Base-by-base conservation (phyloP, 1,140 invertebrate species). In the Trichonephila inaurata region DNA sequence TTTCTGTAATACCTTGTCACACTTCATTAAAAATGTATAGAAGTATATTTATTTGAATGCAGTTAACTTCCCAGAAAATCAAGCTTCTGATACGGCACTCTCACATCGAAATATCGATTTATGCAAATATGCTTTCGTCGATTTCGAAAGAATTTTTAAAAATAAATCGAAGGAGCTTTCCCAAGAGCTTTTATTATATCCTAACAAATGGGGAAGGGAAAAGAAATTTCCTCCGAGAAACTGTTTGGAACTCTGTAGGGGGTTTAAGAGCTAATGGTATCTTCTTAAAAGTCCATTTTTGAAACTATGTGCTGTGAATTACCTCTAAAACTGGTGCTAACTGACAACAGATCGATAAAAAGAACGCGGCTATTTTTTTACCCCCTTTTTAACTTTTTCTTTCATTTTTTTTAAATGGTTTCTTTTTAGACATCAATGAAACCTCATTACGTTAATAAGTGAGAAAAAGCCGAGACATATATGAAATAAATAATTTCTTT, bases 211-310 rank as follows among this genome's bases (percentile, higher is more conserved):
- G 16, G 16, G 16, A 4, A 33, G 28, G 69, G 5, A 18, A 72
- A 72, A 5, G 24, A 69, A 66, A 6, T 77, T 77, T 40, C 1
- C 3, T 28, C 72, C 3, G 16, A 19, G 28, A 77, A 33, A 40
- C 14, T 7, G 4, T 16, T 40, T 77, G 2, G 10, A 28, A 33
- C 28, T 77, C 16, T 18, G 18, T n/a, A 3, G 16, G 12, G n/a
- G 28, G 72, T 18, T 77, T 77, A 77, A 77, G 72, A 40, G 72
- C 72, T 77, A 77, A 77, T 77, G 33, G 33, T 77, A 28, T 33
- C 72, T 77, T 77, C 72, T 40, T 77, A 77, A 77, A 77, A 77
- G 72, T 40, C 33, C 28, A 77, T 77, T 77, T 77, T 77, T 77
- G 72, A 16, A 77, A 77, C 28, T 77, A 40, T 16, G 72, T 40